Conservation (phyloP, 2,888 invertebrate genomes). For the Cephus rjabovi region DNA sequence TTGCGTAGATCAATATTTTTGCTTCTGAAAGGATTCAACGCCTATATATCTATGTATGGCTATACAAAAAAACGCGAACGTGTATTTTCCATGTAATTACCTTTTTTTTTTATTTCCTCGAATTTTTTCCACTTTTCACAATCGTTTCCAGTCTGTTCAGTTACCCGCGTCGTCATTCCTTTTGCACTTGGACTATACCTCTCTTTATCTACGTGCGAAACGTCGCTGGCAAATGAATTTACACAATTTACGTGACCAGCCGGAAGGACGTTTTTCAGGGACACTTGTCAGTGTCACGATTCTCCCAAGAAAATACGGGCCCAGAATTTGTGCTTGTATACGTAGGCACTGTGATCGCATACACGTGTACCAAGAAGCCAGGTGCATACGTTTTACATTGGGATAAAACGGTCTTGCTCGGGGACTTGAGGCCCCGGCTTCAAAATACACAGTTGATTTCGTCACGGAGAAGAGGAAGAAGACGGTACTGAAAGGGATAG, state of each 20-base stretch:
- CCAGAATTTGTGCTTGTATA: background rate
- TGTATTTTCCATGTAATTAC: background rate
- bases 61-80: background rate
- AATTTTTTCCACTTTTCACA: background rate
- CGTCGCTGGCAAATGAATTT: background rate
- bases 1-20: constrained; percentile 61
- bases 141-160: background rate
- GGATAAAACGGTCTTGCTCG: background rate
- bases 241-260: background rate
- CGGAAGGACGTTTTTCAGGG: background rate
- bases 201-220: background rate
- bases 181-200: background rate
- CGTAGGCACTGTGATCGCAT: background rate
- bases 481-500: background rate
- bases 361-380: background rate
- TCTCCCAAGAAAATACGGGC: background rate
- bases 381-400: background rate
- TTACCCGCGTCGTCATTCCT: background rate
- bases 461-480: background rate
- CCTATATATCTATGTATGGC: background rate
- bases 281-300: background rate
- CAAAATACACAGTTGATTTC: background rate
- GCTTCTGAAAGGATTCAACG: constrained; percentile 55
- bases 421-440: background rate
- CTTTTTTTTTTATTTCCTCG: background rate